A percentile compares a stretch with the other conserved stretches of the same genome.
These are phyloP conservation scores for Suncus etruscus DNA, from an alignment of 2,113 vertebrate genomes.

Conservation along the genomic window DNA sequence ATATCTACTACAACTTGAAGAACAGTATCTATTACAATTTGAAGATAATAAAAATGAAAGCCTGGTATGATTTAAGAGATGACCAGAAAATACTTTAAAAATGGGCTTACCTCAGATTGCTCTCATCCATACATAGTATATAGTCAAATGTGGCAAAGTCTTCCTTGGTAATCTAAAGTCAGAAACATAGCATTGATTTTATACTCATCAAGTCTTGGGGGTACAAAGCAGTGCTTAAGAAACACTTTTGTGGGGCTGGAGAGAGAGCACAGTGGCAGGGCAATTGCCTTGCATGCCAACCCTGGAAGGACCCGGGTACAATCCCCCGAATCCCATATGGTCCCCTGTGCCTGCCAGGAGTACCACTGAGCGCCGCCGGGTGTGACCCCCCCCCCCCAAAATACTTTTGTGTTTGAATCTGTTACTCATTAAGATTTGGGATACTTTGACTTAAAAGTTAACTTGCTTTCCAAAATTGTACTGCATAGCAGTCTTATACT, in stretches of 20 bases:
- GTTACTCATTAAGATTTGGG: background rate
- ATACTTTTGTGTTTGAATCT: background rate
- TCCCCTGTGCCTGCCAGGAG: no score
- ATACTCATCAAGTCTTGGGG: background rate
- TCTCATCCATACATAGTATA: slow-evolving; percentile 99
- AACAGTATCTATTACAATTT: no score
- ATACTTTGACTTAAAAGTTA: background rate
- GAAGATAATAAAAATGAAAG: no score
- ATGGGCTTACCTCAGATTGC: slow-evolving; percentile 93
- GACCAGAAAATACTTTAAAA: slow-evolving; percentile 9
- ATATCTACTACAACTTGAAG: no score
- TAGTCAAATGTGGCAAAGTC: slow-evolving; percentile 95
- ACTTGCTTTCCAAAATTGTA: background rate
- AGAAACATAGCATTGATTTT: slow-evolving; percentile 52
- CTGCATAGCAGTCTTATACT: background rate
- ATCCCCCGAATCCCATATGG: no score
- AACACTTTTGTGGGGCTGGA: background rate
- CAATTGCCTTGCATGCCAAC: no score
- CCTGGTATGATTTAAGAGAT: background rate
- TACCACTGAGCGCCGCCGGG: no score
- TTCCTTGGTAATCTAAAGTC: slow-evolving; percentile 93
- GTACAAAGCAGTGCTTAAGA: background rate
- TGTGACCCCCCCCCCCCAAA: no score
- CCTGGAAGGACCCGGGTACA: no score
- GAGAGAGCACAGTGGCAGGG: no score